Percentiles rank a stretch among this genome's conserved stretches.
These are phyloP conservation scores for Andricus quercusramuli DNA, from an alignment of 2,888 invertebrate genomes.

Conservation along the genomic window DNA sequence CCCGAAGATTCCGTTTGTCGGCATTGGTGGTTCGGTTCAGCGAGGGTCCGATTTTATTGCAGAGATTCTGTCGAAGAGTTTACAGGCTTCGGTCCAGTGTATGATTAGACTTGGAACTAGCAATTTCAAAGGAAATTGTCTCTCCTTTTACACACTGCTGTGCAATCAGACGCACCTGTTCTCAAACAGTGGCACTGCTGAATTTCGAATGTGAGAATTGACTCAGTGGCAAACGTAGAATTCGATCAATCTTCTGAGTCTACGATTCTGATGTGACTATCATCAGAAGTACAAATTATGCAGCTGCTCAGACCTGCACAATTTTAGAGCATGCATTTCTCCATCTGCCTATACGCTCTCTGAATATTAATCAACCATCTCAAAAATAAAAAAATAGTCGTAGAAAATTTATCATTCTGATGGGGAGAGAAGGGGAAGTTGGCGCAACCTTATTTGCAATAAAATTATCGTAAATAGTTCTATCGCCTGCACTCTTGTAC, in stretches of 20 bases:
- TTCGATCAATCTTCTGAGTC: not conserved
- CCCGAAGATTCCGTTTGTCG: not conserved
- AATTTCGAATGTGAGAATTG: constrained; percentile 23
- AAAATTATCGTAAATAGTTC: too few relatives aligned
- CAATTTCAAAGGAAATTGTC: constrained; percentile 42
- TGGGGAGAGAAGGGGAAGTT: too few relatives aligned
- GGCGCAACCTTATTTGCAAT: too few relatives aligned
- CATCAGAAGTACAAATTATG: constrained; percentile 23
- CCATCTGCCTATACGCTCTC: not conserved
- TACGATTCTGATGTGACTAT: constrained; percentile 21
- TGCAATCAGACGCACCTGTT: constrained; percentile 45
- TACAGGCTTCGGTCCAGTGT: constrained; percentile 19
- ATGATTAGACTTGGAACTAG: constrained; percentile 29
- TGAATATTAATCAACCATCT: not conserved
- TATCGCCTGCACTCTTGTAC: too few relatives aligned
- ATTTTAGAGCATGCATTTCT: constrained; percentile 15
- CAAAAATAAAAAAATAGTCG: not conserved
- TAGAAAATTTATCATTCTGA: not conserved
- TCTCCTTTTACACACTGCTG: constrained; percentile 18
- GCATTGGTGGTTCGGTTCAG: constrained; percentile 11
- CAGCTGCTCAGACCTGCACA: constrained; percentile 3
- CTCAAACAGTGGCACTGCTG: constrained; percentile 37
- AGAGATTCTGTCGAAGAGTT: constrained; percentile 4
- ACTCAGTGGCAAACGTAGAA: constrained; percentile 7
- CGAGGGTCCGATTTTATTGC: constrained; percentile 17